Conservation (phyloP, 2,797 vertebrate genomes). For the Oophaga sylvatica region DNA sequence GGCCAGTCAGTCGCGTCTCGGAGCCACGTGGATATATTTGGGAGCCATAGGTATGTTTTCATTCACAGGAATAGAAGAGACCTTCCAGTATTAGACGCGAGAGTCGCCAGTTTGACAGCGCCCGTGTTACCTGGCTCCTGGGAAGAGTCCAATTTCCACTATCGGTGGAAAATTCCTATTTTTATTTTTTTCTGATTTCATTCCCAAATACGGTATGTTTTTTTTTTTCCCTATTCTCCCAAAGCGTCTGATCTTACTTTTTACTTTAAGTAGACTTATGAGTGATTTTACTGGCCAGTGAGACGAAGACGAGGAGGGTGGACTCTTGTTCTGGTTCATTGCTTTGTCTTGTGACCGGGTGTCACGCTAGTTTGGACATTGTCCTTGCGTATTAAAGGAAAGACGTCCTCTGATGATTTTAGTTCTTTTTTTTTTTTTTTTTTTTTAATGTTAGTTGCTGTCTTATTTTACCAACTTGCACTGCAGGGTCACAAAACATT, state of each 20-base stretch:
- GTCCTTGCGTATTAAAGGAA: neutral
- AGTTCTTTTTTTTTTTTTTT: too few relatives aligned
- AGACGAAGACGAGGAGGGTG: neutral
- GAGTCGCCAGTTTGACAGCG: neutral
- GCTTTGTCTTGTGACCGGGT: neutral
- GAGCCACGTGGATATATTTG: neutral
- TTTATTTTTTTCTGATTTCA: neutral
- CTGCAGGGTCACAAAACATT: too few relatives aligned
- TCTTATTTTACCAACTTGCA: too few relatives aligned
- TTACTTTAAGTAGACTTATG: neutral
- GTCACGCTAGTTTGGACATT: neutral
- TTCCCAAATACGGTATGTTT: too few relatives aligned
- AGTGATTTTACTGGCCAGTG: neutral
- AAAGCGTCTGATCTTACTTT: neutral
- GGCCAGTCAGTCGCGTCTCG: neutral
- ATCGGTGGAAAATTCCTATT: neutral
- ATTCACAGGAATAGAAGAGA: slow-evolving; percentile 8
- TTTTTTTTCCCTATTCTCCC: neutral
- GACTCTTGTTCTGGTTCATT: neutral
- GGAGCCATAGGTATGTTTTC: neutral
- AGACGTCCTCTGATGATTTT: too few relatives aligned
- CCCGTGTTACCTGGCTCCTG: neutral
- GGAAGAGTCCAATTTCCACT: neutral
- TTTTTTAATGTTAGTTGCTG: too few relatives aligned
- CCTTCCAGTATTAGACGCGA: neutral